Evolutionary conservation across 2,888 invertebrate genomes (phyloP).

Genomic region (Volucella bombylans): DNA sequence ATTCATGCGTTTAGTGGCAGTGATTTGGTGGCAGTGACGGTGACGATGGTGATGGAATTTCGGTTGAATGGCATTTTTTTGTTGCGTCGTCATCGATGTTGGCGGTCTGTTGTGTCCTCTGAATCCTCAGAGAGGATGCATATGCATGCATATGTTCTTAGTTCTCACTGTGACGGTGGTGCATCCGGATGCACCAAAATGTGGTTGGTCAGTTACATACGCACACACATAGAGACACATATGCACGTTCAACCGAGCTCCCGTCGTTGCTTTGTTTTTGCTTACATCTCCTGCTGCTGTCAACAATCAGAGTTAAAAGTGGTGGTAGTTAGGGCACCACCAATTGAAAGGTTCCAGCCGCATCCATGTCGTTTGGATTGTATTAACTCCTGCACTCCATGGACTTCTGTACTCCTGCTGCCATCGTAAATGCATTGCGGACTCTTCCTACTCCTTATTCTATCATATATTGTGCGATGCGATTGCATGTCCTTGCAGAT

Average conservation of each 20-base stretch:
- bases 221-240: constrained; percentile 15
- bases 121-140: constrained; percentile 10
- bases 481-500: constrained; percentile 69
- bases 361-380: constrained; percentile 63
- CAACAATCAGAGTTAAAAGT: constrained; percentile 67
- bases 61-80: constrained; percentile 31
- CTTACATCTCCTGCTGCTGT: constrained; percentile 56
- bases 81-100: constrained; percentile 40
- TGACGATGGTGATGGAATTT: neutral
- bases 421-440: neutral
- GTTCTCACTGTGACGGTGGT: constrained; percentile 33
- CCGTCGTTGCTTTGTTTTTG: constrained; percentile 42
- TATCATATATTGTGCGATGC: constrained; percentile 34
- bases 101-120: constrained; percentile 13
- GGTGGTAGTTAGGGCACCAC: constrained; percentile 25
- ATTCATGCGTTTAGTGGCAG: constrained; percentile 53
- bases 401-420: neutral
- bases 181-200: constrained; percentile 71
- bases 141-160: constrained; percentile 46
- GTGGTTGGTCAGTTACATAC: constrained; percentile 71
- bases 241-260: no score
- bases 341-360: constrained; percentile 65
- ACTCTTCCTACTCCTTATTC: constrained; percentile 18
- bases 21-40: neutral
- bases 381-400: constrained; percentile 61